Conservation (phyloP, 1,140 invertebrate species). For the Apolygus lucorum region DNA sequence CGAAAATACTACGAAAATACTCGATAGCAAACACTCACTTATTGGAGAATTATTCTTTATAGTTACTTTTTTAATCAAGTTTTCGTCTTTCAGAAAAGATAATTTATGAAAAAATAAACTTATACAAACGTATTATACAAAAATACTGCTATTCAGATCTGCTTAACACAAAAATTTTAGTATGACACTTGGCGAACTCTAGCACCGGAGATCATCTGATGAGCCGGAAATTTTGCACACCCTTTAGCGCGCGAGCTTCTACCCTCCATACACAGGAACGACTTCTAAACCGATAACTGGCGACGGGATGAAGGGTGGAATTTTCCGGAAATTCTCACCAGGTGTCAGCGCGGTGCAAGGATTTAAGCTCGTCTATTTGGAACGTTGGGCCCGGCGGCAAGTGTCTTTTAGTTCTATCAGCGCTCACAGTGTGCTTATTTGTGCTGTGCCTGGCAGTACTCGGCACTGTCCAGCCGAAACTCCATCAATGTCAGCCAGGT, state of each 20-base stretch:
- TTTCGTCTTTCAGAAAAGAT: slow-evolving; percentile 19
- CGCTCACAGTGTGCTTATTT: slow-evolving; percentile 60
- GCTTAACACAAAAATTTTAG: slow-evolving; percentile 16
- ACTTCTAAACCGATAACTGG: neutral
- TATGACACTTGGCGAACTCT: slow-evolving; percentile 9
- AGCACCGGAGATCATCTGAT: slow-evolving; percentile 30
- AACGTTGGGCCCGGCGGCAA: slow-evolving; percentile 22
- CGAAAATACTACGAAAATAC: slow-evolving; percentile 11
- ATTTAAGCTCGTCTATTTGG: slow-evolving; percentile 17
- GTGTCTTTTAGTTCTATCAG: slow-evolving; percentile 30
- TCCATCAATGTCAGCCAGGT: slow-evolving; percentile 85
- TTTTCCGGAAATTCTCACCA: slow-evolving; percentile 32
- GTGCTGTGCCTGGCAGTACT: slow-evolving; percentile 93
- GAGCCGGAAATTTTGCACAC: slow-evolving; percentile 34
- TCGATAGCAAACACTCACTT: slow-evolving; percentile 2
- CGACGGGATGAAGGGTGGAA: slow-evolving; percentile 27
- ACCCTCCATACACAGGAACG: slow-evolving; percentile 6
- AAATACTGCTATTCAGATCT: slow-evolving; percentile 31
- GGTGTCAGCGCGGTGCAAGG: slow-evolving; percentile 31
- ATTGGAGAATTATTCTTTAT: neutral
- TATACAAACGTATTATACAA: slow-evolving; percentile 21
- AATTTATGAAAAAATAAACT: slow-evolving; percentile 23
- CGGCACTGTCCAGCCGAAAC: slow-evolving; percentile 90
- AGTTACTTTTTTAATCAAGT: slow-evolving; percentile 6
- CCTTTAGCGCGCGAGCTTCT: slow-evolving; percentile 19